Evolutionary conservation across 1,140 invertebrate genomes (phyloP), one percentile per base, ranked within the genome.

Genomic region (Drosophila watanabei): DNA sequence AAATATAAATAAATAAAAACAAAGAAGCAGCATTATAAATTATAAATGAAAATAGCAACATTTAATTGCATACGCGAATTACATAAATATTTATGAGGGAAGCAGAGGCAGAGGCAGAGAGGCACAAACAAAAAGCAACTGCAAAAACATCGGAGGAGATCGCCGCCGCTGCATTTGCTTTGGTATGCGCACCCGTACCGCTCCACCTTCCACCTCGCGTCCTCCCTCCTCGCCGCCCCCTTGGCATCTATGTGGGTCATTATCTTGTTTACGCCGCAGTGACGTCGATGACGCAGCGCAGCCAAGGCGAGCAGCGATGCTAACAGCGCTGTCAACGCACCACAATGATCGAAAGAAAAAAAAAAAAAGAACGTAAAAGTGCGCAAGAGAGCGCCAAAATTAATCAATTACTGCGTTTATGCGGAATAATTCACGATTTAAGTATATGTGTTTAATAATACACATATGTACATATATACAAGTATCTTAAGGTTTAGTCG

Each of bases 231-330:
- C 16, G 4, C 13, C 32, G n/a, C 56, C 11, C 30, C 46, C 41
- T 28, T 11, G 9, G 46, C 56, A 57, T 66, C 73, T 60, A 85
- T 87, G 79, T 85, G 79, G 82, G 82, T 85, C 83, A 87, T 85
- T 85, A 85, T 85, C 82, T 85, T 85, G 82, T 85, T 85, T 85
- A 85, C 82, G 82, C 64, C 79, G 84, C 61, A 66, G 60, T 63
- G 48, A 66, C 64, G 57, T 65, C 63, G 77, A 62, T 77, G 65
- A 62, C 65, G 79, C 79, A 71, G 72, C 72, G 59, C 41, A 33
- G 57, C 49, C 57, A 63, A 45, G 28, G 63, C 57, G 18, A 81
- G 48, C 80, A 56, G 49, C 43, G 28, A 18, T 7, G 54, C 59
- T 33, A 18, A 35, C 57, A 39, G 28, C 41, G 41, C 37, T 13